A percentile compares a stretch with the other conserved stretches of the same genome.
These are phyloP conservation scores for Meteorus sp. DNA, from an alignment of 1,140 invertebrate species.

Conservation along the genomic window DNA sequence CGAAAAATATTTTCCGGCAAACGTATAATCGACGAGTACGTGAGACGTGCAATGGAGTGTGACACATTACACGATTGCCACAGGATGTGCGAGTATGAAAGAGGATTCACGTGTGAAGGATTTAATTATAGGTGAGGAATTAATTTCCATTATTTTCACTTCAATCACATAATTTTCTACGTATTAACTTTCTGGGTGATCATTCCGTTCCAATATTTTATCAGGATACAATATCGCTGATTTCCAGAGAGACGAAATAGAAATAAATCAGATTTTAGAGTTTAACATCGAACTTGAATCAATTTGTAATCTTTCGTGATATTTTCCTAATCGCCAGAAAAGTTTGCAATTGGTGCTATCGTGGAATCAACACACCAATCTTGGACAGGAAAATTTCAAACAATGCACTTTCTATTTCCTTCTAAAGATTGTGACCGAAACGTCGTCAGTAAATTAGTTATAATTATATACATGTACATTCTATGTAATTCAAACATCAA, in stretches of 20 bases:
- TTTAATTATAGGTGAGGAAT: slow-evolving; percentile 78
- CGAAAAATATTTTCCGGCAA: slow-evolving; percentile 70
- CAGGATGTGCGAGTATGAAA: slow-evolving; percentile 73
- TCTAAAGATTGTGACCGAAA: neutral
- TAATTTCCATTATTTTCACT: neutral
- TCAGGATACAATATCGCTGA: too few species aligned
- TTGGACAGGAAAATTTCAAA: too few species aligned
- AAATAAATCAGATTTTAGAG: too few species aligned
- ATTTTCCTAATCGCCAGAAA: too few species aligned
- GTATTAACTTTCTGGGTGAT: neutral
- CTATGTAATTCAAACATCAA: slow-evolving; percentile 29
- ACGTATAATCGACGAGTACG: slow-evolving; percentile 66
- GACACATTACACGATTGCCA: slow-evolving; percentile 74
- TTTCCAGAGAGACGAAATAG: too few species aligned
- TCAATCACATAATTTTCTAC: slow-evolving; percentile 3
- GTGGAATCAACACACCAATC: too few species aligned
- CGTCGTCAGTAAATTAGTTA: slow-evolving; percentile 21
- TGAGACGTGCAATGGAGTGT: slow-evolving; percentile 68
- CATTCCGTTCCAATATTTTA: neutral
- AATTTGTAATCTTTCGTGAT: too few species aligned
- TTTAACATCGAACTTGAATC: too few species aligned
- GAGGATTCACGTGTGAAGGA: slow-evolving; percentile 74
- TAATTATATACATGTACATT: too few species aligned
- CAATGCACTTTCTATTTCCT: too few species aligned
- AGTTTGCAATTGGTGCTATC: too few species aligned